Evolutionary conservation across 2,888 invertebrate species (phyloP), one percentile per base, ranked within the genome.

Genomic region (Tenthredo scrophulariae): DNA sequence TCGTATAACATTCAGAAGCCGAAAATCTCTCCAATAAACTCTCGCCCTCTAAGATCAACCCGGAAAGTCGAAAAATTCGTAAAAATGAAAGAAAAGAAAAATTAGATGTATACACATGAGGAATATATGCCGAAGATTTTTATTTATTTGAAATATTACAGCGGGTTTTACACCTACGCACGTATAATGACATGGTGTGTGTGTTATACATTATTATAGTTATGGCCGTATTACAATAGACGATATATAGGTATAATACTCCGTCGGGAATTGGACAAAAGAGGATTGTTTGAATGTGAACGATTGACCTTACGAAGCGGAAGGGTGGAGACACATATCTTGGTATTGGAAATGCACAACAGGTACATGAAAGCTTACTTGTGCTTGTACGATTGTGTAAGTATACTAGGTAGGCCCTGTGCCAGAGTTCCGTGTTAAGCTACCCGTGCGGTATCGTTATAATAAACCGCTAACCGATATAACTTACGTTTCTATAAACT

Each of bases 391-490:
- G 15, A 29, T 37, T 2, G 80, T 62, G 62, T 33, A 33, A 54
- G 58, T 29, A 22, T 29, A 22, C 10, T 4, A 46, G 46, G 26
- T 33, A 88, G 91, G 90, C 90, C 88, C 88, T 50, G 87, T 91
- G 91, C 91, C 91, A 91, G 89, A 85, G 88, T 84, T 85, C 86
- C 90, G 86, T 91, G 91, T 91, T 88, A 90, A 90, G 88, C 88
- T 89, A 87, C 84, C 86, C 79, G 83, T 33, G 67, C 77, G 87
- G 83, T 86, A 88, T 88, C 89, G 87, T 90, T 91, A 91, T 88
- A 89, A 91, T 90, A 90, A 91, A 90, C 90, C 87, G 87, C 88
- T 84, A 86, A 85, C 83, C 82, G 84, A 67, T 46, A 83, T 83
- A 83, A 83, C 83, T 83, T 50, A 46, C 33, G 13, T 65, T 67